These are phyloP conservation scores for Diorhabda elongata DNA, from an alignment of 1,140 invertebrate genomes.

Conservation along the genomic window DNA sequence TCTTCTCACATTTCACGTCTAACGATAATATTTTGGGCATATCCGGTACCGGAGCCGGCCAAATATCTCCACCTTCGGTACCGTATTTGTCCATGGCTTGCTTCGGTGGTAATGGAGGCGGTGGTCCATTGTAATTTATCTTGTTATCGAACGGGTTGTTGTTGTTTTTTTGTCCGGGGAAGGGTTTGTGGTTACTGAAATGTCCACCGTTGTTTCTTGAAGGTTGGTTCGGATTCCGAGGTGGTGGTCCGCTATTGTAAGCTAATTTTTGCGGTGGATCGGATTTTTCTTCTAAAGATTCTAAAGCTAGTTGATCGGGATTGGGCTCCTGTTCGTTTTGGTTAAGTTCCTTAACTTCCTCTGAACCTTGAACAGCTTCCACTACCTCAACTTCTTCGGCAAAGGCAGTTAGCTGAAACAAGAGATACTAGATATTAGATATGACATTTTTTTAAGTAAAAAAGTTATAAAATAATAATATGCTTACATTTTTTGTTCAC, in stretches of 20 bases:
- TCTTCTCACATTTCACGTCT: slow-evolving; percentile 93
- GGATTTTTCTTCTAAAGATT: slow-evolving; percentile 59
- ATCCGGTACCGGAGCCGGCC: slow-evolving; percentile 74
- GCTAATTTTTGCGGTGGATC: slow-evolving; percentile 49
- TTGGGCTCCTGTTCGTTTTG: slow-evolving; percentile 45
- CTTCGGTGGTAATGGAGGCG: slow-evolving; percentile 52
- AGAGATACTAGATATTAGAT: not conserved
- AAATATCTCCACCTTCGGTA: slow-evolving; percentile 60
- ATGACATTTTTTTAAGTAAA: too few relatives aligned
- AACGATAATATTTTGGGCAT: slow-evolving; percentile 88
- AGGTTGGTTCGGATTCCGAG: slow-evolving; percentile 33
- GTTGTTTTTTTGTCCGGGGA: slow-evolving; percentile 35
- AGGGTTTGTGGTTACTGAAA: slow-evolving; percentile 46
- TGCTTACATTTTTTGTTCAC: too few relatives aligned
- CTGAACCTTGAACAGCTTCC: slow-evolving; percentile 55
- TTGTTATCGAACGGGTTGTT: slow-evolving; percentile 44
- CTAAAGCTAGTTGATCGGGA: slow-evolving; percentile 63
- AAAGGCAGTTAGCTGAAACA: slow-evolving; percentile 50
- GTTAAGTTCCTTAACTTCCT: slow-evolving; percentile 51
- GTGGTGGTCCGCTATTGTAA: slow-evolving; percentile 52
- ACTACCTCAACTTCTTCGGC: slow-evolving; percentile 64
- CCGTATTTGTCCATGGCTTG: slow-evolving; percentile 58
- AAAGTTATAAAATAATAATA: too few relatives aligned
- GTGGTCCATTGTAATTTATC: slow-evolving; percentile 63
- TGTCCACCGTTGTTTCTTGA: slow-evolving; percentile 15